Evolutionary conservation across 1,140 invertebrate genomes (phyloP), one percentile per base, ranked within the genome.

Genomic region (Lepidurus arcticus): DNA sequence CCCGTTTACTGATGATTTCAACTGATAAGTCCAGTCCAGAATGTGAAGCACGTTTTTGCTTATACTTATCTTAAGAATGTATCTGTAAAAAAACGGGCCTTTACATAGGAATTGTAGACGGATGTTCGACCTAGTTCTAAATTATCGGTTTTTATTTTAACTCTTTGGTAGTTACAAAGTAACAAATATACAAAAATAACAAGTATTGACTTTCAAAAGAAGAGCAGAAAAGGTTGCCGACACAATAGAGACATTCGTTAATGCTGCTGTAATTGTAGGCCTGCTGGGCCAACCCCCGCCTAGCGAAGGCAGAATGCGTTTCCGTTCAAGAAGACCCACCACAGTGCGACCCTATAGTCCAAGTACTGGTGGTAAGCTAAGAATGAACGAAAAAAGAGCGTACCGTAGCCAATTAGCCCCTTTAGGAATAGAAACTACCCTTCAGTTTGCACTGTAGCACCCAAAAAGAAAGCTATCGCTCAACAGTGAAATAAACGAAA

Each of bases 271-370:
- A 65, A 65, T 65, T 65, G 53, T 65, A 65, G 53, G 53, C 53
- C 53, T 65, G 53, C 53, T 65, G 53, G 53, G 53, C 53, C 53
- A 65, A 65, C 53, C 53, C 53, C 53, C 53, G 53, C 53, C 53
- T 16, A 65, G 53, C 53, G 53, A 65, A 65, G 53, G 53, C 53
- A 65, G 53, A 65, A 21, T 21, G 53, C 53, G 53, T 65, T 65
- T 65, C 7, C 53, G 53, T 65, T 65, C 53, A 65, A 65, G 53
- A 65, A 65, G 53, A 65, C 53, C 53, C 21, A 65, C 53, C 53
- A 65, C 53, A 65, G 53, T 65, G 16, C 53, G 53, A 65, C 53
- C 53, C 13, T 21, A 65, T 21, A 65, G 53, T 65, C 53, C 53
- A 65, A 16, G 53, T 21, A 65, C 53, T 65, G 53, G 53, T 65